A percentile compares a stretch with the other conserved stretches of the same genome.
Conservation (phyloP, 2,113 vertebrate genomes). For the Datnioides undecimradiatus region DNA sequence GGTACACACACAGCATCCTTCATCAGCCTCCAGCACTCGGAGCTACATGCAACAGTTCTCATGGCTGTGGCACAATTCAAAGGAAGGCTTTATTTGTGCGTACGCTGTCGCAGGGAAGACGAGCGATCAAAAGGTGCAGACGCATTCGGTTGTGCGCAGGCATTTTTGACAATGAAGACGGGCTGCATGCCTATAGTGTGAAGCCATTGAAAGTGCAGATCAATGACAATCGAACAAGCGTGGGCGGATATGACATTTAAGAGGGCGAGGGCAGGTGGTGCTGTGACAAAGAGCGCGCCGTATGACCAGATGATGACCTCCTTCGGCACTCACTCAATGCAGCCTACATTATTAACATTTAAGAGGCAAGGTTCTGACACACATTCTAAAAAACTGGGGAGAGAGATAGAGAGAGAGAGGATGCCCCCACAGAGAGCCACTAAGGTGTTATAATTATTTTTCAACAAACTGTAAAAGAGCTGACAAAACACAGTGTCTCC, state of each 20-base stretch:
- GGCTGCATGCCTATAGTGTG: conserved; percentile 18
- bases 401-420: not conserved
- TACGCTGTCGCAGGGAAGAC: not conserved
- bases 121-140: not conserved
- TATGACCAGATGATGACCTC: conserved; percentile 52
- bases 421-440: conserved; percentile 27
- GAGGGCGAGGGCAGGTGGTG: conserved; percentile 32
- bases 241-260: conserved; percentile 5
- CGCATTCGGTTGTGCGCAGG: not conserved
- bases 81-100: not conserved
- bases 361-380: not conserved
- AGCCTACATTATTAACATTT: conserved; percentile 35
- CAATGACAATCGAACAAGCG: conserved; percentile 67
- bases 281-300: not conserved
- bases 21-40: not conserved
- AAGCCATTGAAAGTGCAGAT: conserved; percentile 53
- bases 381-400: conserved; percentile 3
- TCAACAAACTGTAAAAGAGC: conserved; percentile 55
- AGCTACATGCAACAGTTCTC: not conserved
- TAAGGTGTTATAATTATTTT: conserved; percentile 50
- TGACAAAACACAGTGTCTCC: conserved; percentile 31
- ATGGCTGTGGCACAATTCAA: not conserved
- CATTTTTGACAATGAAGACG: not conserved
- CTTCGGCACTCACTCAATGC: conserved; percentile 49
- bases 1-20: not conserved